phyloP scores from a whole-genome alignment of 2,888 invertebrate genomes.

The Mongoloraphidia duomilia region DNA sequence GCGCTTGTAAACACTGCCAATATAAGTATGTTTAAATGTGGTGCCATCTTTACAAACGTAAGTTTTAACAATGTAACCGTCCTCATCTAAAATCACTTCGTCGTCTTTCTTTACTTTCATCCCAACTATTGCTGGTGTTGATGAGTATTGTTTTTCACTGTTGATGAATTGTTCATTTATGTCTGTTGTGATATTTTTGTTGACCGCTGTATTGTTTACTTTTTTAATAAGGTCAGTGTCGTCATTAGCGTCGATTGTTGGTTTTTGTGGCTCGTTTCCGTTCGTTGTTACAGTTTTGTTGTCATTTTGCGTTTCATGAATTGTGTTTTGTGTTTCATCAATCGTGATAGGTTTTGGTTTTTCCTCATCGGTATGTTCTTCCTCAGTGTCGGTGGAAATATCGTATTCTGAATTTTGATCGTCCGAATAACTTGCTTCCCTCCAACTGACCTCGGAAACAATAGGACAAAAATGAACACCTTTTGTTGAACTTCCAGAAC shows the following conservation, averaged over 20 bases:
- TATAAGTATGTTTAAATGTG: constrained; percentile 26
- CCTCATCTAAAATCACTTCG: constrained; percentile 17
- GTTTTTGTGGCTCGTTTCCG: no score
- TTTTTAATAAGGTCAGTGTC: no score
- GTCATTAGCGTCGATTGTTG: no score
- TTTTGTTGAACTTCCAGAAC: constrained; percentile 21
- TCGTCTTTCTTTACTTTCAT: constrained; percentile 1
- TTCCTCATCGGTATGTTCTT: neutral
- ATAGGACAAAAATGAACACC: constrained; percentile 70
- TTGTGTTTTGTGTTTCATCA: no score
- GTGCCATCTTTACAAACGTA: constrained; percentile 26
- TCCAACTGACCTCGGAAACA: constrained; percentile 67
- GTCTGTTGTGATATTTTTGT: no score
- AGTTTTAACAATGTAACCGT: constrained; percentile 23
- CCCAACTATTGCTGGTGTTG: constrained; percentile 6
- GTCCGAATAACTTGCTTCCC: constrained; percentile 41
- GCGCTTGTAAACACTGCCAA: constrained; percentile 20
- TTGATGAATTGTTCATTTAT: no score
- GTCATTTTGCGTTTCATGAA: no score
- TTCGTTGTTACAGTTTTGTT: no score
- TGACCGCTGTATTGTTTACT: no score
- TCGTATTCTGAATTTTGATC: constrained; percentile 18
- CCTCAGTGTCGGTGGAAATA: constrained; percentile 18
- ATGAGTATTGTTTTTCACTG: constrained; percentile 2
- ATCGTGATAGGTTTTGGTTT: no score